Conservation (phyloP, 2,888 invertebrate species). For the Drosophila borborema region DNA sequence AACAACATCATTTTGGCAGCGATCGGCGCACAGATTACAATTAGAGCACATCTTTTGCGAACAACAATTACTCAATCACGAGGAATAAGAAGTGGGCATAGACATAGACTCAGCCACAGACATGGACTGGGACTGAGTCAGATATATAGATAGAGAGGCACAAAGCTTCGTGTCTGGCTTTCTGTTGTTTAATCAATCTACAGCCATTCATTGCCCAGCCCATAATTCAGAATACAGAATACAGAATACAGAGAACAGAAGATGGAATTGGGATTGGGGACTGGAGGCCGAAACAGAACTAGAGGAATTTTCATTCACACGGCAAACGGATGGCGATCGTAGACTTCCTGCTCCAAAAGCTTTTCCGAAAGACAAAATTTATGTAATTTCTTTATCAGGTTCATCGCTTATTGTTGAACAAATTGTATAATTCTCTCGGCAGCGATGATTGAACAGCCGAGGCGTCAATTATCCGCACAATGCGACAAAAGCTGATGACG, state of each 20-base stretch:
- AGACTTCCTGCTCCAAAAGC: constrained; percentile 69
- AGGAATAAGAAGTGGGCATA: constrained; percentile 3
- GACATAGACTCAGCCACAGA: background rate
- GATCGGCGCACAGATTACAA: constrained; percentile 65
- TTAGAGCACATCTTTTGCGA: constrained; percentile 61
- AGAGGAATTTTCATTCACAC: constrained; percentile 61
- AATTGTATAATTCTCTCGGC: constrained; percentile 71
- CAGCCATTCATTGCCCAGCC: constrained; percentile 22
- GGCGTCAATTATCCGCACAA: constrained; percentile 68
- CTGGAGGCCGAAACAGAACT: constrained; percentile 19
- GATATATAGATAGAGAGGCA: background rate
- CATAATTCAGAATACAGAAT: constrained; percentile 22
- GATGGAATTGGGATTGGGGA: constrained; percentile 9
- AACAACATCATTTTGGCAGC: constrained; percentile 60
- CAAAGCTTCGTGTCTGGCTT: constrained; percentile 27
- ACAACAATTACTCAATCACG: constrained; percentile 62
- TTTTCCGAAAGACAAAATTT: constrained; percentile 70
- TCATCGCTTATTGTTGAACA: constrained; percentile 60
- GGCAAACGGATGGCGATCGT: constrained; percentile 64
- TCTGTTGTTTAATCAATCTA: constrained; percentile 58
- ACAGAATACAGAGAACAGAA: constrained; percentile 38
- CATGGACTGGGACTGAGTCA: background rate
- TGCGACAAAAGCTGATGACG: constrained; percentile 67
- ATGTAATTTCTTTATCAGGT: constrained; percentile 76
- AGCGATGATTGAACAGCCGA: constrained; percentile 60